Evolutionary conservation across 2,797 vertebrate genomes (phyloP).

Genomic region (Tragopan temminckii): DNA sequence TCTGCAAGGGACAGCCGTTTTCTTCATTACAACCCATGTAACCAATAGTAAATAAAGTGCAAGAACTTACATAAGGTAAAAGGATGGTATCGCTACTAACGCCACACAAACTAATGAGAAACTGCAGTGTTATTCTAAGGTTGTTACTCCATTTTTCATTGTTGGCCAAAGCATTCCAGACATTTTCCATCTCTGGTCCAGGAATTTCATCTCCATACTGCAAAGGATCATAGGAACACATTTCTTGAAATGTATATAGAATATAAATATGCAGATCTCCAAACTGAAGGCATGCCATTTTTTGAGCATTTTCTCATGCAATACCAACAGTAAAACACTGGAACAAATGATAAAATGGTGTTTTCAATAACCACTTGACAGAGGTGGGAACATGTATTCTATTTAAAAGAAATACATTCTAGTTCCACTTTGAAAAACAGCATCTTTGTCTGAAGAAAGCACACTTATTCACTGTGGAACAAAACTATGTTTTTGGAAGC

Average conservation of each 20-base stretch:
- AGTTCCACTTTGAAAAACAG: neutral
- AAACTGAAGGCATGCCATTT: neutral
- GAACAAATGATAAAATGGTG: neutral
- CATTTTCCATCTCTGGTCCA: conserved; percentile 97
- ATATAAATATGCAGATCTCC: neutral
- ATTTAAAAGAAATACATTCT: neutral
- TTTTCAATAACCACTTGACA: neutral
- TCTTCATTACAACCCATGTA: neutral
- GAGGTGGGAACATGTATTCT: neutral
- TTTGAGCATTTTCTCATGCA: neutral
- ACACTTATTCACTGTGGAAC: neutral
- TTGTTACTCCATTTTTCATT: conserved; percentile 99
- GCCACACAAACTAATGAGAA: conserved; percentile 97
- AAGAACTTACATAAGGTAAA: conserved; percentile 90
- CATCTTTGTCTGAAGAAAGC: neutral
- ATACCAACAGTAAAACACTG: neutral
- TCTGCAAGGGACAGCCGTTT: neutral
- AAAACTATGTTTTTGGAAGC: neutral
- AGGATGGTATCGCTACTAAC: conserved; percentile 98
- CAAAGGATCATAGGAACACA: neutral
- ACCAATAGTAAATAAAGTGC: neutral
- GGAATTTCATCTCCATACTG: conserved; percentile 98
- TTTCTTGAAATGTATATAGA: neutral
- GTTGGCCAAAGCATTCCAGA: conserved; percentile 97
- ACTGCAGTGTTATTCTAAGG: conserved; percentile 93